phyloP scores from a whole-genome alignment of 2,797 vertebrate species.

The Gila robusta region DNA sequence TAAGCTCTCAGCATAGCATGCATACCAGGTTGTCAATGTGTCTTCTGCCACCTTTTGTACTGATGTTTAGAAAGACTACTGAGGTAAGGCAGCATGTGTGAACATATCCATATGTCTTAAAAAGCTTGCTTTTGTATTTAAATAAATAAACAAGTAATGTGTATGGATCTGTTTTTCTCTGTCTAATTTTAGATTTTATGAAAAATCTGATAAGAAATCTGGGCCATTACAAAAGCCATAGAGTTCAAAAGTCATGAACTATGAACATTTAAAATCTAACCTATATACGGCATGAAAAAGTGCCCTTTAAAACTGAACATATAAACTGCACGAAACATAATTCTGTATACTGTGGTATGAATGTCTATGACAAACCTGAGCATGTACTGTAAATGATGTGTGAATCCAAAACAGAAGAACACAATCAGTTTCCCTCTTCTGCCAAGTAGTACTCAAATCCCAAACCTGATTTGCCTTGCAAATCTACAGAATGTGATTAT shows the following conservation, averaged over 20 bases:
- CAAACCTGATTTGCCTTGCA: not conserved
- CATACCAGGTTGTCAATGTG: constrained; percentile 27
- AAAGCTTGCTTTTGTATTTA: not conserved
- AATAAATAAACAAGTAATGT: not conserved
- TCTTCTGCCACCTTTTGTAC: constrained; percentile 3
- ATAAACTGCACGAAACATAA: not conserved
- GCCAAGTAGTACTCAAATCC: not conserved
- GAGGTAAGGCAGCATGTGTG: not conserved
- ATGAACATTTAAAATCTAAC: not conserved
- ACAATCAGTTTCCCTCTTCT: not conserved
- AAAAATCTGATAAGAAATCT: not conserved
- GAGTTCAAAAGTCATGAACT: not conserved
- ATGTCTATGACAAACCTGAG: not conserved
- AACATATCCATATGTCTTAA: constrained; percentile 19
- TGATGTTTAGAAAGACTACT: not conserved
- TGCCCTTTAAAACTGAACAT: not conserved
- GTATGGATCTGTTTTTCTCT: not conserved
- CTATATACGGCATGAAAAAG: not conserved
- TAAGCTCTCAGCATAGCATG: not conserved
- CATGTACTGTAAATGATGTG: not conserved
- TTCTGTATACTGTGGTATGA: not conserved
- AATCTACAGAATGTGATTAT: not conserved
- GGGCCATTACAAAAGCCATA: not conserved
- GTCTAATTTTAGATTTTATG: not conserved
- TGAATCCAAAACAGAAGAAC: not conserved